Base-by-base conservation (phyloP, 2,113 vertebrate genomes). In the Cervus canadensis region DNA sequence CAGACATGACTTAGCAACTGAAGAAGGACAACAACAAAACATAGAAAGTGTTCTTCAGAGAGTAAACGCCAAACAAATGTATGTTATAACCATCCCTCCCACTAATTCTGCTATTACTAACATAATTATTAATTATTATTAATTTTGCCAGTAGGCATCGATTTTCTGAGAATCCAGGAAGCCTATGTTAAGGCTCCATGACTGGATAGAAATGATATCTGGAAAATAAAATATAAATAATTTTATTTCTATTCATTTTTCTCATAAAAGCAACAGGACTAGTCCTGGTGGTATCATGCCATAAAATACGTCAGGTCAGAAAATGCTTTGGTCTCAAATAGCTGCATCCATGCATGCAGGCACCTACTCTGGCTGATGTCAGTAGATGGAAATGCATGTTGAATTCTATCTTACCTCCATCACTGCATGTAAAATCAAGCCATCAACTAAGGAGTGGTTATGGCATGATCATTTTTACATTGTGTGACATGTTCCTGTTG, bases 381-480 rank as follows among this genome's bases (percentile, higher is more conserved):
- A 86, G 78, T n/a, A 43, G 76, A 83, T 85, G 88, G 85, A 95
- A 96, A 97, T 87, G 85, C 40, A 95, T 83, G 96, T 82, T 91
- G 97, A 97, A 91, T 96, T 96, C 67, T 89, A 86, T 87, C 87
- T 94, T 91, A 94, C 48, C 85, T 94, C 62, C 67, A 96, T 95
- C 92, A 92, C 85, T 74, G 62, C 92, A 90, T 89, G 92, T 85
- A 92, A 97, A 98, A 97, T 94, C 85, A 94, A 97, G 91, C 92
- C 91, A 96, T 97, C 96, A 89, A 40, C 52, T 33, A 94, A 96
- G 93, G 96, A 86, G 50, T 93, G 86, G 96, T 76, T 94, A 91
- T 97, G 98, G 89, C 97, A 94, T 96, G 97, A 98, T 97, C 95
- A 89, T 95, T 98, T 97, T 87, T 96, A 94, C 93, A 97, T 52